Evolutionary conservation across 2,888 invertebrate species (phyloP).

Genomic region (Agrochola litura): DNA sequence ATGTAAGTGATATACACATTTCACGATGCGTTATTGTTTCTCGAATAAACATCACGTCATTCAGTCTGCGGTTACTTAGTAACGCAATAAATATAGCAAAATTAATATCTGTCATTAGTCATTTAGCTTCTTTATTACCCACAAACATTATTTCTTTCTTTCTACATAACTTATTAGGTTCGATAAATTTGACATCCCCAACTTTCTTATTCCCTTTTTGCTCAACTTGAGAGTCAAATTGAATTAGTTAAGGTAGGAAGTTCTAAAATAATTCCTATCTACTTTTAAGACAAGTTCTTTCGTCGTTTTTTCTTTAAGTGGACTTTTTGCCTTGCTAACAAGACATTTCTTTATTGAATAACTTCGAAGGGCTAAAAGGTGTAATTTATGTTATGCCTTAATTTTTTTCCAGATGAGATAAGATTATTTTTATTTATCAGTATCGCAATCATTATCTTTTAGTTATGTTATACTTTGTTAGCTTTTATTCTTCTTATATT

Average conservation of each 20-base stretch:
- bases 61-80: constrained; percentile 51
- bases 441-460: neutral
- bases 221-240: constrained; percentile 60
- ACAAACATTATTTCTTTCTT: constrained; percentile 33
- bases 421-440: neutral
- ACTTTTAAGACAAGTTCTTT: constrained; percentile 59
- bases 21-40: constrained; percentile 48
- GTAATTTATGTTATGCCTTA: constrained; percentile 51
- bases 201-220: constrained; percentile 55
- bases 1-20: constrained; percentile 35
- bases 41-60: constrained; percentile 49
- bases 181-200: constrained; percentile 56
- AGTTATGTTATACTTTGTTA: neutral
- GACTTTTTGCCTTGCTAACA: constrained; percentile 55
- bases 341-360: constrained; percentile 65
- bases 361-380: constrained; percentile 47
- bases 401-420: constrained; percentile 15
- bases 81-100: constrained; percentile 45
- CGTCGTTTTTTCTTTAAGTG: constrained; percentile 54
- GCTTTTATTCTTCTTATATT: neutral
- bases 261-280: constrained; percentile 65
- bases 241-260: constrained; percentile 66
- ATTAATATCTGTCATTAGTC: constrained; percentile 34
- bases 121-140: constrained; percentile 41
- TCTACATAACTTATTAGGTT: constrained; percentile 44